phyloP scores from a whole-genome alignment of 2,888 invertebrate species.

The Eristalis pertinax region DNA sequence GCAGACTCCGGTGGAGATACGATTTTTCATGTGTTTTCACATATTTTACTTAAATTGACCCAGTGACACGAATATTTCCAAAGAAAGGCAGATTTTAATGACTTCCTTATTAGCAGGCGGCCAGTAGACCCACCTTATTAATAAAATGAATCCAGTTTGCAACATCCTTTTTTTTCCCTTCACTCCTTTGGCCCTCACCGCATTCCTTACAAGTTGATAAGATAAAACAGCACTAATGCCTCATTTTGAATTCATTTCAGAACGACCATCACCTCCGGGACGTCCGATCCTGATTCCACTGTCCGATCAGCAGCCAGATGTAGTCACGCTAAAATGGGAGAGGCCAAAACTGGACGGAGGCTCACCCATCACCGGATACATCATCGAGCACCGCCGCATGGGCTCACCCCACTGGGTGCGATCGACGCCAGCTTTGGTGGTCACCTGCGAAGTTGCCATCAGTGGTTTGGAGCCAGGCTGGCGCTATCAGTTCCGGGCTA shows the following conservation, averaged over 20 bases:
- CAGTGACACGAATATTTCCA: no score
- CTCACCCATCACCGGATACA: slow-evolving; percentile 90
- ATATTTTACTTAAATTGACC: no score
- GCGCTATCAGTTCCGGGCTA: slow-evolving; percentile 94
- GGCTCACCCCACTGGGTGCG: slow-evolving; percentile 93
- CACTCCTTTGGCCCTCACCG: no score
- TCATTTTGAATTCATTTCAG: slow-evolving; percentile 78
- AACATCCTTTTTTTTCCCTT: no score
- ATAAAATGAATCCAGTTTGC: no score
- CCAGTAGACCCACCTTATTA: no score
- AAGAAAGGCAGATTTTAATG: no score
- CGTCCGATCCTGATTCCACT: slow-evolving; percentile 91
- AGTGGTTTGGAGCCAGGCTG: slow-evolving; percentile 93
- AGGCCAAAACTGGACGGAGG: slow-evolving; percentile 93
- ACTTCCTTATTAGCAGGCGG: no score
- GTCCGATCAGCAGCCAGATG: slow-evolving; percentile 89
- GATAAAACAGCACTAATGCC: background rate
- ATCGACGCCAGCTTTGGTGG: slow-evolving; percentile 88
- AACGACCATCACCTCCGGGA: slow-evolving; percentile 90
- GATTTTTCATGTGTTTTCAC: no score
- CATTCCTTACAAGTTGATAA: no score
- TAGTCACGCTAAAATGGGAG: slow-evolving; percentile 91
- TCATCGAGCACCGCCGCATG: slow-evolving; percentile 88
- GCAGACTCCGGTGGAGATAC: no score
- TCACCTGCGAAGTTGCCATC: slow-evolving; percentile 88